phyloP scores from a whole-genome alignment of 2,888 invertebrate species.

The Napeogenes sylphis region DNA sequence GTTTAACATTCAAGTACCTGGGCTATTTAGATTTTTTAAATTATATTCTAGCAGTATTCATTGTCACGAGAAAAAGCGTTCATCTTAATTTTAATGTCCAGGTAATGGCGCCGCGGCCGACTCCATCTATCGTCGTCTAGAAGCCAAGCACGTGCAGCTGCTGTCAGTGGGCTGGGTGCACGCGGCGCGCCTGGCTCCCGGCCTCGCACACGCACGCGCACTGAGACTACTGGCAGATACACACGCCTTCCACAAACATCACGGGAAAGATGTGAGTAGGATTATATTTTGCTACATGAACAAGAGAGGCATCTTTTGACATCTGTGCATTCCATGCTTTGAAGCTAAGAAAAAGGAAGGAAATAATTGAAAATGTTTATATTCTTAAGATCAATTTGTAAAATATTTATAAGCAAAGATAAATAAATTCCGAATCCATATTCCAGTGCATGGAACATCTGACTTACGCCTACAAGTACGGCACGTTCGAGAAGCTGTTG shows the following conservation, averaged over 20 bases:
- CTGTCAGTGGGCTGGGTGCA: constrained; percentile 93
- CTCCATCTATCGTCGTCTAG: constrained; percentile 85
- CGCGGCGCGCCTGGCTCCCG: constrained; percentile 84
- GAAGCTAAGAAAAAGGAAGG: too few relatives aligned
- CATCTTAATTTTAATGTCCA: constrained; percentile 27
- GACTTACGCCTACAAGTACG: constrained; percentile 94
- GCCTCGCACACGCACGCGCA: constrained; percentile 84
- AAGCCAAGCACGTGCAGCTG: constrained; percentile 95
- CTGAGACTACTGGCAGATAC: constrained; percentile 85
- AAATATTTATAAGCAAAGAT: background rate
- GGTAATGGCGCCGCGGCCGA: constrained; percentile 87
- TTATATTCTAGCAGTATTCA: too few relatives aligned
- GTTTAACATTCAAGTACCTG: background rate
- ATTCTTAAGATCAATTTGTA: background rate
- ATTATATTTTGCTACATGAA: background rate
- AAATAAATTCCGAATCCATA: background rate
- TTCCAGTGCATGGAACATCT: constrained; percentile 91
- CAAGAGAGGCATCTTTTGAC: too few relatives aligned
- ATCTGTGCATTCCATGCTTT: too few relatives aligned
- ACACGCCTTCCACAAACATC: constrained; percentile 90
- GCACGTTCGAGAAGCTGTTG: constrained; percentile 93
- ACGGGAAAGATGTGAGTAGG: constrained; percentile 89
- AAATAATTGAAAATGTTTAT: too few relatives aligned
- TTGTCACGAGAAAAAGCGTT: too few relatives aligned
- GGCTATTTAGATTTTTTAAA: background rate